Evolutionary conservation across 2,797 vertebrate species (phyloP).

Genomic region (Cyprinella venusta): DNA sequence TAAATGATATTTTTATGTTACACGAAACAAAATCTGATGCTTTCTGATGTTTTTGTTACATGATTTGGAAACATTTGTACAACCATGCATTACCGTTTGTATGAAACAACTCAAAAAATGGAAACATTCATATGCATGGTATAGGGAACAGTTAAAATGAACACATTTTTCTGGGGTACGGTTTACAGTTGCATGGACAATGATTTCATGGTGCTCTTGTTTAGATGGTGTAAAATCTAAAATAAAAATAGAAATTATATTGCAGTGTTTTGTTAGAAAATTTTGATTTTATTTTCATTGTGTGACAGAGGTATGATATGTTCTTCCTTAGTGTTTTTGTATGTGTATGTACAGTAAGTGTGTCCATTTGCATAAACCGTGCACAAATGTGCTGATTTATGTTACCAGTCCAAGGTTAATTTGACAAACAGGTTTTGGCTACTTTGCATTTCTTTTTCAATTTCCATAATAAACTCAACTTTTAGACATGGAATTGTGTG

Average conservation of each 20-base stretch:
- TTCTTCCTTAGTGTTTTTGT: conserved; percentile 20
- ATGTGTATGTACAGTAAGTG: conserved; percentile 11
- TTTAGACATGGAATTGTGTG: conserved; percentile 26
- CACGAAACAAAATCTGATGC: neutral
- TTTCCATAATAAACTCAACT: conserved; percentile 42
- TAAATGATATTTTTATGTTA: neutral
- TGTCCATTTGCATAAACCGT: neutral
- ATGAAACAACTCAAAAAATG: neutral
- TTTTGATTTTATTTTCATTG: neutral
- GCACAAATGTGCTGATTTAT: neutral
- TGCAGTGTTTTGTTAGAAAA: conserved; percentile 43
- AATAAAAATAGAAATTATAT: conserved; percentile 45
- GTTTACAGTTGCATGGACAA: conserved; percentile 63
- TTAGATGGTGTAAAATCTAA: conserved; percentile 42
- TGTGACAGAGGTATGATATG: neutral
- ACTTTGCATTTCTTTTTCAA: conserved; percentile 8
- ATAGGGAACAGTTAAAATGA: neutral
- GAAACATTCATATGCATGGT: neutral
- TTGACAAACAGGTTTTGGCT: conserved; percentile 8
- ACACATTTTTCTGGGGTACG: conserved; percentile 42
- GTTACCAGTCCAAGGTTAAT: neutral
- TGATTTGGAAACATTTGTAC: neutral
- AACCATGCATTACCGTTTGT: neutral
- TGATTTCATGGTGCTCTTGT: conserved; percentile 61
- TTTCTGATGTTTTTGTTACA: neutral